Evolutionary conservation across 2,888 invertebrate species (phyloP).

Genomic region (Dicycla oo): DNA sequence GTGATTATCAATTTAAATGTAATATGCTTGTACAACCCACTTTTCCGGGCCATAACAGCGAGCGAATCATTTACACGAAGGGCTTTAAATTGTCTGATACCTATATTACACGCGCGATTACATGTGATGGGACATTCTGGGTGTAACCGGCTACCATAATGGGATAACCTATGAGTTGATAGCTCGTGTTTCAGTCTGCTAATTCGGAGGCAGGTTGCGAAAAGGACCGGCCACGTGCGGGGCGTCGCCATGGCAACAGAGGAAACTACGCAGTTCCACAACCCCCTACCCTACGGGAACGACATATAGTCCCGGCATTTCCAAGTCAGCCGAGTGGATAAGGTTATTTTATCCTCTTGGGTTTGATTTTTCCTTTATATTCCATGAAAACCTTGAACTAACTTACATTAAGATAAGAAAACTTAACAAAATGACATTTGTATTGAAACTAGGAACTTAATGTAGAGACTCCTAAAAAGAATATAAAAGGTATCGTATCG

Average conservation of each 20-base stretch:
- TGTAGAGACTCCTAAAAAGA: neutral
- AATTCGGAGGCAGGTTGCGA: slow-evolving; percentile 79
- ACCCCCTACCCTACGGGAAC: slow-evolving; percentile 72
- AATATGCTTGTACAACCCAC: slow-evolving; percentile 53
- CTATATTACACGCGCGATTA: slow-evolving; percentile 72
- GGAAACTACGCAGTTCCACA: slow-evolving; percentile 86
- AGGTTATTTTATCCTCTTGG: slow-evolving; percentile 61
- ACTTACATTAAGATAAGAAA: neutral
- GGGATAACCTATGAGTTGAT: slow-evolving; percentile 77
- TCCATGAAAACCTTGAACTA: slow-evolving; percentile 3
- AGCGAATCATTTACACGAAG: slow-evolving; percentile 59
- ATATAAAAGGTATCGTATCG: slow-evolving; percentile 35
- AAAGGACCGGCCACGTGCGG: slow-evolving; percentile 81
- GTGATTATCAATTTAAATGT: slow-evolving; percentile 76
- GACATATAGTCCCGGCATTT: slow-evolving; percentile 68
- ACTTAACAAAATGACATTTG: neutral
- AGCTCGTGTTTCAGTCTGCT: slow-evolving; percentile 74
- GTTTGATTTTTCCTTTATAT: slow-evolving; percentile 30
- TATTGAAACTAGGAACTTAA: neutral
- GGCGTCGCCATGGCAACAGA: slow-evolving; percentile 87
- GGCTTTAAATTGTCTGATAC: slow-evolving; percentile 59
- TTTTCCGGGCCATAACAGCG: slow-evolving; percentile 39
- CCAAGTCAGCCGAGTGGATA: slow-evolving; percentile 67
- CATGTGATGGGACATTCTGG: slow-evolving; percentile 72
- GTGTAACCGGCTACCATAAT: slow-evolving; percentile 75